A percentile compares a stretch with the other conserved stretches of the same genome.
Evolutionary conservation across 2,797 vertebrate species (phyloP).

Genomic region (Cynodonichthys magdalenae): DNA sequence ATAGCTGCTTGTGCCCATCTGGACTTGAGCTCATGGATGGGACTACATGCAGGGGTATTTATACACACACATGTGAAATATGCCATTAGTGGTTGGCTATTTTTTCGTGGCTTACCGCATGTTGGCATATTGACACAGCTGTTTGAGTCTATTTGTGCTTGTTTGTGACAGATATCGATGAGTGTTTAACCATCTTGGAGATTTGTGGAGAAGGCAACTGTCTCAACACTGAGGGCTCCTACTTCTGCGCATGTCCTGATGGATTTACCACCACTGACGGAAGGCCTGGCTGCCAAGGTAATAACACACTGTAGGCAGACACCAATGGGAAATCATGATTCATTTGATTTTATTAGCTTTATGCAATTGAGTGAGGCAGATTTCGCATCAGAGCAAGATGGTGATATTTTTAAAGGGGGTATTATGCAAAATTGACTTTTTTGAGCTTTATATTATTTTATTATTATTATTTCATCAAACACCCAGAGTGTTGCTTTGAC

Average conservation of each 20-base stretch:
- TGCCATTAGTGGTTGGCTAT: conserved; percentile 22
- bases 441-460: too few relatives aligned
- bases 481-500: too few relatives aligned
- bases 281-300: conserved; percentile 83
- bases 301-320: conserved; percentile 35
- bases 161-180: conserved; percentile 82
- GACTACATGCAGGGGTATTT: conserved; percentile 70
- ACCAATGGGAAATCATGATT: conserved; percentile 22
- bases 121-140: conserved; percentile 41
- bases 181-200: conserved; percentile 76
- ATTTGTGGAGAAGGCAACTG: conserved; percentile 86
- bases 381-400: conserved; percentile 24
- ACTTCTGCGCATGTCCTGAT: conserved; percentile 84
- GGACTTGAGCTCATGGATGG: conserved; percentile 72
- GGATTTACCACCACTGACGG: conserved; percentile 77
- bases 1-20: conserved; percentile 68
- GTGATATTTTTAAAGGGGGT: not conserved
- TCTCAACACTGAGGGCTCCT: conserved; percentile 86
- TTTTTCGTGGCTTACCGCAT: conserved; percentile 32
- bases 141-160: conserved; percentile 43
- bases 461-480: too few relatives aligned
- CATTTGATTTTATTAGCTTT: conserved; percentile 31
- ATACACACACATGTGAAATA: conserved; percentile 17
- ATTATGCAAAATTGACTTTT: too few relatives aligned
- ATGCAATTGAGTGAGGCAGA: conserved; percentile 50